Base-by-base conservation (phyloP, 2,888 invertebrate species). In the Trichacis sp. region DNA sequence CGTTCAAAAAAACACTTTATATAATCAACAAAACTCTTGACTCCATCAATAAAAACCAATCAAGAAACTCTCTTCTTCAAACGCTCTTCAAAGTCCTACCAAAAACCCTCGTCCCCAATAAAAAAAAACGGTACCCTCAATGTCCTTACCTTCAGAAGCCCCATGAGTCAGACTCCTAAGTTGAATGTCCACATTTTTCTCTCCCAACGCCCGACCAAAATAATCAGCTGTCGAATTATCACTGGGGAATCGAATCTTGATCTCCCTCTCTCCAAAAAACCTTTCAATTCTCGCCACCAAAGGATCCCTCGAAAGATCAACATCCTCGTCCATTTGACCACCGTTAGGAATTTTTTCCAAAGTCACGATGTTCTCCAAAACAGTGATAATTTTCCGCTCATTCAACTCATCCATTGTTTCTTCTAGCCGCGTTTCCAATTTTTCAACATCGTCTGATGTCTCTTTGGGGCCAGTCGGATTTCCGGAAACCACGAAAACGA, bases 111-210 rank as follows among this genome's bases (percentile, higher is more conserved):
- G n/a, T n/a, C n/a, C n/a, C n/a, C n/a, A n/a, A n/a, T n/a, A n/a
- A n/a, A n/a, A 40, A 17, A 40, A 45, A 45, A 17, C 4, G 11
- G 29, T 24, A 46, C 19, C 61, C 72, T 77, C 49, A 83, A 40
- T n/a, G 43, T 43, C 62, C 71, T 77, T 49, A 84, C 84, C 82
- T 80, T 84, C 82, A 1, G 82, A 83, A 17, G 81, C 76, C 47
- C 79, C 83, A 0, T 68, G 66, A 3, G 76, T 74, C 33, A 84
- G 63, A 19, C 71, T 73, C 50, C 69, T 69, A 0, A 84, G 75
- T 60, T 78, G 75, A 33, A 84, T 68, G 14, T 73, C 75, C 51
- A 83, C 38, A n/a, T 77, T 74, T 48, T 75, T 80, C 24, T 75
- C 69, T 1, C 82, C 83, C 30, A 83, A 58, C 9, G 83, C 83